Conservation (phyloP, 2,113 vertebrate species). For the Pelobates fuscus region DNA sequence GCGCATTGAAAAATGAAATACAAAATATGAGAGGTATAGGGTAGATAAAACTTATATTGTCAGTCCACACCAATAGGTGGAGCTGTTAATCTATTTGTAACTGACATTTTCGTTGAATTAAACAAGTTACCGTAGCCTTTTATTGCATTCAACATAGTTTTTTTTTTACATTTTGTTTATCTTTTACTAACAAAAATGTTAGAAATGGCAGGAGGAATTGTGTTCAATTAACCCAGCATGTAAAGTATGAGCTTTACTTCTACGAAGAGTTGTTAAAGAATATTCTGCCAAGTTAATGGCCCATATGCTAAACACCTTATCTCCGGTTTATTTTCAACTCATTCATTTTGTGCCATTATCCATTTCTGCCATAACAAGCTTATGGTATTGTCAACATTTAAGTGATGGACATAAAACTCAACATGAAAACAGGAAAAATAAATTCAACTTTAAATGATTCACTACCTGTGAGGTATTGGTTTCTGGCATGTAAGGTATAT, state of each 20-base stretch:
- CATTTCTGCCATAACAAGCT: neutral
- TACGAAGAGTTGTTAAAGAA: neutral
- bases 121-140: neutral
- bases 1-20: too few relatives aligned
- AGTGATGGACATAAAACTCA: too few relatives aligned
- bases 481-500: too few relatives aligned
- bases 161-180: neutral
- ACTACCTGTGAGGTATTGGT: too few relatives aligned
- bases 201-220: neutral
- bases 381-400: too few relatives aligned
- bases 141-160: neutral
- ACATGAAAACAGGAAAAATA: too few relatives aligned
- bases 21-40: too few relatives aligned
- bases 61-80: neutral
- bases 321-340: too few relatives aligned
- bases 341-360: neutral
- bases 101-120: neutral
- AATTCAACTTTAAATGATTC: too few relatives aligned
- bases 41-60: too few relatives aligned
- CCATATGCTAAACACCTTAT: neutral
- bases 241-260: neutral
- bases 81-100: neutral
- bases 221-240: neutral
- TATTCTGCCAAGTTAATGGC: neutral
- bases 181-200: neutral